Evolutionary conservation across 2,888 invertebrate genomes (phyloP).

Genomic region (Diarsia mendica): DNA sequence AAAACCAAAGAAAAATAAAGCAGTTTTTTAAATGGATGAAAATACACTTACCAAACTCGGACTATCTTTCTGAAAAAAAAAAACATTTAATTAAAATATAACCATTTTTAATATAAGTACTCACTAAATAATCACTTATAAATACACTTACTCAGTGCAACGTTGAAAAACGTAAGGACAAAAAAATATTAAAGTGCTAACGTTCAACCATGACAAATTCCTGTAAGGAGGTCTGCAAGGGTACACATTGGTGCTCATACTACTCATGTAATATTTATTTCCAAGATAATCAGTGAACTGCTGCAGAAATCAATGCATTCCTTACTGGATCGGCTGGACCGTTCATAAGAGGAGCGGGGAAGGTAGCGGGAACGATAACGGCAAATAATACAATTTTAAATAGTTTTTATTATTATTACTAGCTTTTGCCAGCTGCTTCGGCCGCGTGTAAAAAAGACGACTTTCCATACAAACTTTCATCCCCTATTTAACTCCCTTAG

Average conservation of each 20-base stretch:
- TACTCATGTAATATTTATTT: conserved; percentile 81
- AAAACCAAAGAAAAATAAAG: background rate
- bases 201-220: conserved; percentile 54
- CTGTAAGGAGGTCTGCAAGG: conserved; percentile 38
- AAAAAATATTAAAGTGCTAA: conserved; percentile 21
- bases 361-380: conserved; percentile 13
- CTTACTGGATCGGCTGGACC: conserved; percentile 53
- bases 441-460: too few species aligned
- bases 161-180: background rate
- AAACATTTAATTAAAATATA: background rate
- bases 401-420: too few species aligned
- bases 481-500: too few species aligned
- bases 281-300: conserved; percentile 70
- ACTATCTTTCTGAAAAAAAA: background rate
- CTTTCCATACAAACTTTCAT: too few species aligned
- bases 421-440: too few species aligned
- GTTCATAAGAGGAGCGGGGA: conserved; percentile 33
- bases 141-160: background rate
- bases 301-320: conserved; percentile 76
- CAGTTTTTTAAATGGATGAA: background rate
- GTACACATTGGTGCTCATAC: conserved; percentile 69
- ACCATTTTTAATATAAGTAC: too few species aligned
- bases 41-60: background rate
- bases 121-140: too few species aligned
- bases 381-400: background rate